These are phyloP conservation scores for Acanthosepion lycidas DNA, from an alignment of 2,888 invertebrate genomes.

Conservation along the genomic window DNA sequence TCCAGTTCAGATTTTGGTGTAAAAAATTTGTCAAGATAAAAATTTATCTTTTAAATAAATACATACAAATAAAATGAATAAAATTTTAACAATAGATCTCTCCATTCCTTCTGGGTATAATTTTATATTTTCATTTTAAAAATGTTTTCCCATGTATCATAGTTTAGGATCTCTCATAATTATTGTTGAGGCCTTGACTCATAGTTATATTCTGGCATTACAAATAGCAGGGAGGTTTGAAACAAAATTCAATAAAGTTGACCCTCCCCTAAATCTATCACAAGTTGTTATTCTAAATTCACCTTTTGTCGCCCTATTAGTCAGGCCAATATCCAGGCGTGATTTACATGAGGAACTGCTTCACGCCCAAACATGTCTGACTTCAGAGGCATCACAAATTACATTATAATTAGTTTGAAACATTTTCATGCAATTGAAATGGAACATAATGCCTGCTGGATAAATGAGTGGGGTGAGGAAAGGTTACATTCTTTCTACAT, in stretches of 20 bases:
- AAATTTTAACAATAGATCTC: no score
- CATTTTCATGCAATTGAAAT: conserved; percentile 33
- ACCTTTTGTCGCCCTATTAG: conserved; percentile 33
- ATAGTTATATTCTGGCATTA: background rate
- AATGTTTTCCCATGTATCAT: background rate
- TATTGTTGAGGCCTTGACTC: background rate
- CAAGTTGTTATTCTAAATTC: conserved; percentile 22
- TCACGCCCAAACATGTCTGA: conserved; percentile 23
- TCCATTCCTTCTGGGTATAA: background rate
- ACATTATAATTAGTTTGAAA: conserved; percentile 33
- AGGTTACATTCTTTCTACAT: conserved; percentile 33
- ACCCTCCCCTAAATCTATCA: background rate
- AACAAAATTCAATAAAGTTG: conserved; percentile 11
- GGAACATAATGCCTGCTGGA: conserved; percentile 33
- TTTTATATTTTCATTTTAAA: background rate
- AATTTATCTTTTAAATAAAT: no score
- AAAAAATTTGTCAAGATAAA: no score
- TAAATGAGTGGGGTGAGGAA: background rate
- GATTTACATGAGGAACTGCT: conserved; percentile 10
- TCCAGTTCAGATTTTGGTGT: no score
- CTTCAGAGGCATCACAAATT: conserved; percentile 23
- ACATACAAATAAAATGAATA: no score
- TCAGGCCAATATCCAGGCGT: conserved; percentile 33
- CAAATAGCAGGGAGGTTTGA: background rate
- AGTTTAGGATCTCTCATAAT: background rate